Conservation (phyloP, 2,113 vertebrate genomes). For the Polyodon spathula region DNA sequence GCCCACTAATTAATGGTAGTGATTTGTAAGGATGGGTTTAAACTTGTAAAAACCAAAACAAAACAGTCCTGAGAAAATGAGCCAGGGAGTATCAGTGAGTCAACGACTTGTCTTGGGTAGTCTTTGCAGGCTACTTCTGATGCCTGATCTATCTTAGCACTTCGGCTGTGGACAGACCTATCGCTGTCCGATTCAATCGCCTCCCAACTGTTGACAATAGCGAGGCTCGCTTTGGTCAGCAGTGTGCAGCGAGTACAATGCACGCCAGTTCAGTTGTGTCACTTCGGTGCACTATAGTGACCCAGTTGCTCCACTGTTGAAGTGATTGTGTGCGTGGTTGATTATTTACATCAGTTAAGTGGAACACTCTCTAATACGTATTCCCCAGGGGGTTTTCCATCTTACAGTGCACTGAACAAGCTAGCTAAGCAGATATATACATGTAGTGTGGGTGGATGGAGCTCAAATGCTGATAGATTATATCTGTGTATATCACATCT, state of each 20-base stretch:
- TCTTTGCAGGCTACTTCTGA: no score
- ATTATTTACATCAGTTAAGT: slow-evolving; percentile 49
- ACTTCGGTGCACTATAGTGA: slow-evolving; percentile 48
- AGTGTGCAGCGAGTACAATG: slow-evolving; percentile 24
- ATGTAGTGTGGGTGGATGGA: slow-evolving; percentile 41
- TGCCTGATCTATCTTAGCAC: no score
- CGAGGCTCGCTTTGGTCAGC: not conserved
- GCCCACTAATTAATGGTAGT: no score
- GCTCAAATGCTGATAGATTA: slow-evolving; percentile 30
- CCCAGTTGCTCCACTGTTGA: slow-evolving; percentile 42
- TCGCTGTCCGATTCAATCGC: not conserved
- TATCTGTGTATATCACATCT: not conserved
- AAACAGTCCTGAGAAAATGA: no score
- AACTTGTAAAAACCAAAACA: no score
- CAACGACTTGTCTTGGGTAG: no score
- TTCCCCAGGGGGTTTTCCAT: slow-evolving; percentile 46
- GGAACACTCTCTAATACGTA: slow-evolving; percentile 46
- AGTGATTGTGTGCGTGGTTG: slow-evolving; percentile 30
- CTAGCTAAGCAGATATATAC: slow-evolving; percentile 46
- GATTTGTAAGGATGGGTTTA: no score
- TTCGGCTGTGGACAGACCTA: no score
- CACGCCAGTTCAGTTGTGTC: slow-evolving; percentile 34
- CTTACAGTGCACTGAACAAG: slow-evolving; percentile 46
- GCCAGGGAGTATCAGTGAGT: no score
- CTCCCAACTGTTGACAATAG: not conserved